Percentiles rank a stretch among this genome's conserved stretches.
Conservation (phyloP, 2,113 vertebrate species). For the Mola mola region DNA sequence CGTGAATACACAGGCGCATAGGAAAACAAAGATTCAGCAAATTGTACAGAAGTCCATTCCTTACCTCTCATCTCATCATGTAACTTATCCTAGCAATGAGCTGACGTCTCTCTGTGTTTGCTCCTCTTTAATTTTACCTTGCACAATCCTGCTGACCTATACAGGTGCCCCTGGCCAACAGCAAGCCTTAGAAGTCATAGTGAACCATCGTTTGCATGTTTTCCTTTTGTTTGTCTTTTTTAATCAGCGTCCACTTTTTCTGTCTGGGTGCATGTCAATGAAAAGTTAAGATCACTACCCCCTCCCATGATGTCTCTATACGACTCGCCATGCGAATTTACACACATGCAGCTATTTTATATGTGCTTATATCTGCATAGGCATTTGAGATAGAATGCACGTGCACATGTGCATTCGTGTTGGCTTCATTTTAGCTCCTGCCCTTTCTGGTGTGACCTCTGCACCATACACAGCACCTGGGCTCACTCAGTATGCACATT, state of each 20-base stretch:
- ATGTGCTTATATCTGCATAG: conserved; percentile 31
- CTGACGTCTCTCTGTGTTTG: conserved; percentile 7
- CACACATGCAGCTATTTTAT: conserved; percentile 36
- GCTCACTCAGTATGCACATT: conserved; percentile 84
- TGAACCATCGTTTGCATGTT: conserved; percentile 55
- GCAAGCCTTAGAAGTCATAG: conserved; percentile 39
- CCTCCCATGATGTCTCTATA: conserved; percentile 16
- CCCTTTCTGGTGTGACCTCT: conserved; percentile 82
- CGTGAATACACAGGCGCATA: too few relatives aligned
- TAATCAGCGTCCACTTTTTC: conserved; percentile 10
- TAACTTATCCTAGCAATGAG: conserved; percentile 21
- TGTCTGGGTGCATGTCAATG: conserved; percentile 52
- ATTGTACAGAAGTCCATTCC: conserved; percentile 9
- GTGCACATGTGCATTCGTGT: conserved; percentile 64
- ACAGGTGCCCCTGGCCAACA: conserved; percentile 38
- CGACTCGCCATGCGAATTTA: conserved; percentile 17
- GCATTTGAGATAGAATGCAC: conserved; percentile 52
- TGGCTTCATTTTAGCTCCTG: conserved; percentile 80
- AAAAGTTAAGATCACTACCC: conserved; percentile 68
- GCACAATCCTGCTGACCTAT: conserved; percentile 37
- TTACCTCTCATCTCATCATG: conserved; percentile 30
- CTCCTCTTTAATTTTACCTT: conserved; percentile 22
- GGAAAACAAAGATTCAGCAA: conserved; percentile 22
- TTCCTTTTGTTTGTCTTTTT: conserved; percentile 16
- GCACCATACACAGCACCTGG: conserved; percentile 81